A percentile compares a stretch with the other conserved stretches of the same genome.
Conservation (phyloP, 2,888 invertebrate species). For the Gymnosoma rotundatum region DNA sequence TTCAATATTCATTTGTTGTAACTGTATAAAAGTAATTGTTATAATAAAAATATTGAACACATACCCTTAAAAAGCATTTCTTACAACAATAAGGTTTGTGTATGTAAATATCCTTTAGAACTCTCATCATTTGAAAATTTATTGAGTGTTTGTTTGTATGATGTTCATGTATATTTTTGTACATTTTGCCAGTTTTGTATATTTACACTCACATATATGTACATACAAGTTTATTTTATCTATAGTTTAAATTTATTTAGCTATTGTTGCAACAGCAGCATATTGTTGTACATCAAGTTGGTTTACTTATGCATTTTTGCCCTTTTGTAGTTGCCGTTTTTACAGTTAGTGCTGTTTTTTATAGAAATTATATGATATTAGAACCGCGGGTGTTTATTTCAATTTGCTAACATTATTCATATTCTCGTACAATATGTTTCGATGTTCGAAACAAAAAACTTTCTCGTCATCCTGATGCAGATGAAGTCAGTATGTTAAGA, state of each 20-base stretch:
- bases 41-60: slow-evolving; percentile 40
- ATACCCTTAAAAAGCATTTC: not conserved
- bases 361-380: slow-evolving; percentile 45
- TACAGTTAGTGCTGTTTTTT: slow-evolving; percentile 37
- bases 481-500: slow-evolving; percentile 10
- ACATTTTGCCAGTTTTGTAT: slow-evolving; percentile 23
- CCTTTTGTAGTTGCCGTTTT: slow-evolving; percentile 42
- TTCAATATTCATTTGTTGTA: slow-evolving; percentile 23
- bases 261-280: slow-evolving; percentile 66
- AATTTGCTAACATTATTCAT: slow-evolving; percentile 50
- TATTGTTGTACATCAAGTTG: slow-evolving; percentile 22
- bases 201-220: not conserved
- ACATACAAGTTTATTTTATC: slow-evolving; percentile 15
- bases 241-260: slow-evolving; percentile 36
- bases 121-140: slow-evolving; percentile 21
- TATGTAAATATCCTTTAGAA: slow-evolving; percentile 43
- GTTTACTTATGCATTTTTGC: slow-evolving; percentile 1
- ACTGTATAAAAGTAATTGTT: slow-evolving; percentile 55
- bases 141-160: not conserved
- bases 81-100: not conserved
- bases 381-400: slow-evolving; percentile 62
- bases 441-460: not conserved
- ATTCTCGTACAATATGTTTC: not conserved
- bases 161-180: slow-evolving; percentile 14
- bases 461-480: not conserved